These are phyloP conservation scores for Columba livia DNA, from an alignment of 2,113 vertebrate species.

Conservation along the genomic window DNA sequence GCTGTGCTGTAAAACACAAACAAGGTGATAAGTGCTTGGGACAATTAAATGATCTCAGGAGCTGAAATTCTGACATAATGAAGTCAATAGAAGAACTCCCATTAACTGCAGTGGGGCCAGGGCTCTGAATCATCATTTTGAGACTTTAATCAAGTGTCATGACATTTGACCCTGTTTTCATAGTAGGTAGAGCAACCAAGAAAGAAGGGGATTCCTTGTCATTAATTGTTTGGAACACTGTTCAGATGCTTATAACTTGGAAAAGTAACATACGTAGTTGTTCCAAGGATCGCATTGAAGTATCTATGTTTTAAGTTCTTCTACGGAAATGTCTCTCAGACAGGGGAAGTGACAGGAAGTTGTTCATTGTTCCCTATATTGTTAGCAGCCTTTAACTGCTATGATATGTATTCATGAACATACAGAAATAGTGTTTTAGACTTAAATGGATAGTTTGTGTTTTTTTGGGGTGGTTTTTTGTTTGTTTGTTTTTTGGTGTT, in stretches of 20 bases:
- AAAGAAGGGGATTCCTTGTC: not conserved
- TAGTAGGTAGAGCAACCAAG: not conserved
- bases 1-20: not conserved
- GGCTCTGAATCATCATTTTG: not conserved
- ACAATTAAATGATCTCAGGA: not conserved
- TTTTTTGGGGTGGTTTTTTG: no score
- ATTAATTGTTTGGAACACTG: not conserved
- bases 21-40: not conserved
- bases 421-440: not conserved
- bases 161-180: not conserved
- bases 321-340: not conserved
- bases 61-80: slow-evolving; percentile 1
- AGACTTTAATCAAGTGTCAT: not conserved
- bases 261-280: not conserved
- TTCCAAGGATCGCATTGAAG: not conserved
- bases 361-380: not conserved
- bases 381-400: not conserved
- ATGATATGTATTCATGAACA: not conserved
- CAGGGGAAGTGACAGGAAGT: not conserved
- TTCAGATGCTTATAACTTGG: not conserved
- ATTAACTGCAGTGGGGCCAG: not conserved
- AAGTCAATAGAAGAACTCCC: slow-evolving; percentile 8
- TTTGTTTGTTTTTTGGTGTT: no score
- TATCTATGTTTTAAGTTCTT: not conserved
- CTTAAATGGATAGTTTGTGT: not conserved